Conservation (phyloP, 1,140 invertebrate genomes). For the Sipha flava region DNA sequence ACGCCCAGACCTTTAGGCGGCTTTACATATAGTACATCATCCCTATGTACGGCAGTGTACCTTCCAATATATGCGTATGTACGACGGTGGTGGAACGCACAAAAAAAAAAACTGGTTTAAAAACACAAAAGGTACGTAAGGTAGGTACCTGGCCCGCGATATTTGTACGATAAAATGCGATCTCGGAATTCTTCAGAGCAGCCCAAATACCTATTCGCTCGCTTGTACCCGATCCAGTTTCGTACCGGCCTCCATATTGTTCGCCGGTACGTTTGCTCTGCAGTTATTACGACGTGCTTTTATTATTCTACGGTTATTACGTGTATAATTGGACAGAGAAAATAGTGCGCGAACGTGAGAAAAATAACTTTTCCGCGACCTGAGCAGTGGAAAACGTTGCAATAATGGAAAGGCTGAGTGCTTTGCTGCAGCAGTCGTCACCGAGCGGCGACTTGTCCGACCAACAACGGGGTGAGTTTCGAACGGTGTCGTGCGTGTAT, state of each 20-base stretch:
- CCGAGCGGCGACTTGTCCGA: neutral
- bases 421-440: neutral
- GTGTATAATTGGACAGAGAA: neutral
- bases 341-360: no score
- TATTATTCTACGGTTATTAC: no score
- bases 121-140: neutral
- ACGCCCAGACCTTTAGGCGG: slow-evolving; percentile 30
- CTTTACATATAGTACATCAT: no score
- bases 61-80: neutral
- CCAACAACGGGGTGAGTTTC: neutral
- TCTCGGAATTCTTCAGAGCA: neutral
- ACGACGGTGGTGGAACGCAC: neutral
- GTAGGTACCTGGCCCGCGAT: neutral
- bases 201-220: slow-evolving; percentile 9
- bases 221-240: slow-evolving; percentile 8
- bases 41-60: no score
- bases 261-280: neutral
- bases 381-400: neutral
- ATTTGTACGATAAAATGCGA: slow-evolving; percentile 26
- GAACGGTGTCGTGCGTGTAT: no score
- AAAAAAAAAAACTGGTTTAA: slow-evolving; percentile 18
- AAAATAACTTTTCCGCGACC: no score
- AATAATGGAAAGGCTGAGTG: neutral
- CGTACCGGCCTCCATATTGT: slow-evolving; percentile 2
- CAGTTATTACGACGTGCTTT: neutral